Evolutionary conservation across 2,888 invertebrate species (phyloP), one percentile per base, ranked within the genome.

Genomic region (Agonum fuliginosum): DNA sequence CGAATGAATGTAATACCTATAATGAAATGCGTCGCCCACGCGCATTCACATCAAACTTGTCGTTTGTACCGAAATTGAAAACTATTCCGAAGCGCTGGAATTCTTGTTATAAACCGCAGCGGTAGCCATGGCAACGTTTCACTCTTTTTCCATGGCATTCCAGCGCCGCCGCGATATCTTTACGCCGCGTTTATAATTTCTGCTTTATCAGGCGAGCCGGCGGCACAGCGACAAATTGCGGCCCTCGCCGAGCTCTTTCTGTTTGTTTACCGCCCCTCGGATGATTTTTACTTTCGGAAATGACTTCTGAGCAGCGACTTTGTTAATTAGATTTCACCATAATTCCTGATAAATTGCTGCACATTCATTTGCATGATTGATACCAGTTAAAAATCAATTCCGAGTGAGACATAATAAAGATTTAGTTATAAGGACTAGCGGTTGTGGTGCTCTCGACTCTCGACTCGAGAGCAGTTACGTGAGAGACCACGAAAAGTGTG

Each of bases 31-130:
- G 37, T 37, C 41, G 54, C 65, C 27, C 46, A 70, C 43, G 46
- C 70, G 70, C 51, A 72, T 72, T 72, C n/a, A 54, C 41, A 54
- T 72, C 51, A 65, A 74, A 74, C 74, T 74, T 74, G 74, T 74
- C 74, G 65, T 74, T 65, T 74, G 74, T 74, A 65, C 65, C 41
- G 27, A 74, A 74, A 74, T 74, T 74, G 74, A 74, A 74, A 74
- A 74, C 74, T 74, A 74, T 74, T 74, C 46, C 8, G 20, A 19
- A 74, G 74, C 65, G 20, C 22, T 19, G 65, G 34, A 62, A 74
- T 74, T 74, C 74, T 74, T 74, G 74, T 65, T 65, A 62, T 62
- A 74, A 74, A 74, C 74, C 74, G 74, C 74, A 65, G 22, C 41
- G 46, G 74, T 62, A 62, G 65, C 74, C 46, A 74, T 74, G 30